These are phyloP conservation scores for Magallana ariakensis DNA, from an alignment of 1,140 invertebrate species.

Conservation along the genomic window DNA sequence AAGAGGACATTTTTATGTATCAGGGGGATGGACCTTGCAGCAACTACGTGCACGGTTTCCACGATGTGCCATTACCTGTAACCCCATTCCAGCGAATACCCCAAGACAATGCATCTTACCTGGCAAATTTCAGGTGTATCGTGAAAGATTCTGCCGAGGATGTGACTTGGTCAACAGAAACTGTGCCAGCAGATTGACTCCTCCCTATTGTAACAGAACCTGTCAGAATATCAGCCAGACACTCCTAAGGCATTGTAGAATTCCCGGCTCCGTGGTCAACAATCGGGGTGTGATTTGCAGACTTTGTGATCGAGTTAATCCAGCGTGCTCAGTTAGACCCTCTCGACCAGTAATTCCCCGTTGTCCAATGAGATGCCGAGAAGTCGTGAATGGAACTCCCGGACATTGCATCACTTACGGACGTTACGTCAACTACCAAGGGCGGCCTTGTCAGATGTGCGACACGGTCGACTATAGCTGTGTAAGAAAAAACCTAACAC, in stretches of 20 bases:
- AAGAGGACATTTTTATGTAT: too few species aligned
- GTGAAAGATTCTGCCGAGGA: conserved; percentile 3
- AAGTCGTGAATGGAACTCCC: background rate
- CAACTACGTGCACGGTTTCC: background rate
- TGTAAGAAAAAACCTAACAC: background rate
- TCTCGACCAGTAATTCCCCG: background rate
- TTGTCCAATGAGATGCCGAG: background rate
- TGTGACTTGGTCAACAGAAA: background rate
- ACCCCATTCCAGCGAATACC: background rate
- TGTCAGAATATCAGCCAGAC: background rate
- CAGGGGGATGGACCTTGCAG: background rate
- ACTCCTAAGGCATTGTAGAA: background rate
- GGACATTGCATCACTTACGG: background rate
- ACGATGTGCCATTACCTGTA: background rate
- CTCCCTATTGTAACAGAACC: background rate
- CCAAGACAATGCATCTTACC: background rate
- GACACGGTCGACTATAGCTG: background rate
- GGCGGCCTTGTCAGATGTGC: background rate
- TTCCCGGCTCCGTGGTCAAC: background rate
- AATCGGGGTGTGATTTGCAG: background rate
- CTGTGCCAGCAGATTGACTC: background rate
- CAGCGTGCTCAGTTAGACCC: background rate
- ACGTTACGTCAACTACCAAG: background rate
- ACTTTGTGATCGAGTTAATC: background rate
- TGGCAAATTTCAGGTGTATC: background rate